These are phyloP conservation scores for Coccyzus lansbergi DNA, from an alignment of 2,797 vertebrate species.

Conservation along the genomic window DNA sequence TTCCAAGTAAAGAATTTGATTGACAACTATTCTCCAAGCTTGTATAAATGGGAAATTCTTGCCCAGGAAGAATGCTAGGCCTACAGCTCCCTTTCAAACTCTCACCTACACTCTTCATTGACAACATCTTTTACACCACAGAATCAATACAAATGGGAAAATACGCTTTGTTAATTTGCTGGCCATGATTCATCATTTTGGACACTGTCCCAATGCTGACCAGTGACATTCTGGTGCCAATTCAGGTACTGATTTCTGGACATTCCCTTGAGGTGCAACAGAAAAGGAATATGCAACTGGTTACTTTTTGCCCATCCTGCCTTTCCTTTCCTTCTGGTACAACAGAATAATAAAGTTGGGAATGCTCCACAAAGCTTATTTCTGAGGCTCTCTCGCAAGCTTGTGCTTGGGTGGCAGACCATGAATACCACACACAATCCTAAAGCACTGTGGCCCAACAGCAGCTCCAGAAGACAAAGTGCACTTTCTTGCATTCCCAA, in stretches of 20 bases:
- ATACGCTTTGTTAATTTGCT: neutral
- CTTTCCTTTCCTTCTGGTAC: neutral
- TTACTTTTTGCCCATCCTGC: neutral
- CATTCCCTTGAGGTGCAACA: neutral
- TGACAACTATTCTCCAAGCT: neutral
- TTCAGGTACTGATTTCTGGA: neutral
- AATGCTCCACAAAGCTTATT: neutral
- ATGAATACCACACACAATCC: neutral
- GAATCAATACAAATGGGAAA: neutral
- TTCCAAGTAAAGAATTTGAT: neutral
- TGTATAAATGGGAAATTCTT: neutral
- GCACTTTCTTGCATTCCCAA: neutral
- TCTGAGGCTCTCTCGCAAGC: neutral
- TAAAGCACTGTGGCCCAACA: neutral
- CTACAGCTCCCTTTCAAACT: neutral
- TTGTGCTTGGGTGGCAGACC: neutral
- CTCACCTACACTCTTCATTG: neutral
- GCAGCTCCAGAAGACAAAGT: neutral
- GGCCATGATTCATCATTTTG: neutral
- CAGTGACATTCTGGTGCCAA: neutral
- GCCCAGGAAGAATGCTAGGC: neutral
- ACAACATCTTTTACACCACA: neutral
- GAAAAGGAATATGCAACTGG: neutral
- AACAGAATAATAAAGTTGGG: neutral
- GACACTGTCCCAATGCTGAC: neutral